Evolutionary conservation across 2,797 vertebrate genomes (phyloP), one percentile per base, ranked within the genome.

Genomic region (Ficedula albicollis): DNA sequence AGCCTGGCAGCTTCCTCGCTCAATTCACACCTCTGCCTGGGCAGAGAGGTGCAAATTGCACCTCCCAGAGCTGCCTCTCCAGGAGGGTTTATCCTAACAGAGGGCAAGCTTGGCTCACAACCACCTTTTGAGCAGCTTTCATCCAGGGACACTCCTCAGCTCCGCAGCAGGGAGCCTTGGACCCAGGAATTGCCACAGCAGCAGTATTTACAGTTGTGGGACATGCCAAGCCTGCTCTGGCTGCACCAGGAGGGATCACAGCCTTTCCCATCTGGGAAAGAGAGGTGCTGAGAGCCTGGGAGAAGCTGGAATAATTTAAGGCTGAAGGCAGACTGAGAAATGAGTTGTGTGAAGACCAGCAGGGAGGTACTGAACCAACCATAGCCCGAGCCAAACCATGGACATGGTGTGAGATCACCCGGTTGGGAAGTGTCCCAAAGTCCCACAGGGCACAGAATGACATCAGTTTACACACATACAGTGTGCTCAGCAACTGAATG

Each of bases 21-120:
- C 59, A 52, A 59, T 84, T 94, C 89, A 82, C 89, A 90, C 81
- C 48, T 94, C 86, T n/a, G 58, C 27, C 76, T 36, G 32, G 10
- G 14, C 76, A 52, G 83, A 83, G 79, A 91, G 83, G 64, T 63
- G 68, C 64, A 90, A 96, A 90, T 22, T 60, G 80, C 74, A 90
- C 41, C 83, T 94, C 76, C 88, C n/a, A 81, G 90, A 90, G 76
- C 79, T 63, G 52, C 72, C 38, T 84, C n/a, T 74, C 77, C 51
- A 2, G 21, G 15, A 12, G 7, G 5, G 4, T 11, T 66, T 34
- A 29, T 54, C 93, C 62, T 39, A 30, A 43, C 2, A 1, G 15
- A 82, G 48, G 67, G 12, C 7, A 80, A 17, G 15, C 56, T 26
- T 6, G 67, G 44, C 69, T 63, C 36, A 70, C 72, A 73, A 3